Evolutionary conservation across 2,888 invertebrate species (phyloP).

Genomic region (Pristionchus maxplancki): DNA sequence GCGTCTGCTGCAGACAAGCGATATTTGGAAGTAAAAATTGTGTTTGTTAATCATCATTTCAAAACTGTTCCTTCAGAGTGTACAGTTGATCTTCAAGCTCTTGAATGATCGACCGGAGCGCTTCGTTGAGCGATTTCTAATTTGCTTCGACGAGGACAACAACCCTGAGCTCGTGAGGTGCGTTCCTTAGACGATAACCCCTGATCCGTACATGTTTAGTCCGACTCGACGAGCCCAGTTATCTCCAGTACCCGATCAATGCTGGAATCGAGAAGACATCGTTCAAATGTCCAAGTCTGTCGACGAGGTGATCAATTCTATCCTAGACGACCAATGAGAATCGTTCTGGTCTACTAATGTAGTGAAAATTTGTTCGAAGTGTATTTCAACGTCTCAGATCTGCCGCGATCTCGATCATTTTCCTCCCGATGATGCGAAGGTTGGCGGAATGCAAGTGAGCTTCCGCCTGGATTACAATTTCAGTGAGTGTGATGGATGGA

Average conservation of each 20-base stretch:
- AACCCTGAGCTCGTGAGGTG: background rate
- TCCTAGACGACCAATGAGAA: background rate
- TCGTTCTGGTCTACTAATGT: too few relatives aligned
- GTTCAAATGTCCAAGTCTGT: background rate
- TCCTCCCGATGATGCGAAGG: background rate
- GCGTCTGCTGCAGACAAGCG: background rate
- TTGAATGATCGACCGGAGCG: background rate
- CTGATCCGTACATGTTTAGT: too few relatives aligned
- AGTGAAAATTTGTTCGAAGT: too few relatives aligned
- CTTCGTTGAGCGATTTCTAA: background rate
- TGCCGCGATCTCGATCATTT: background rate
- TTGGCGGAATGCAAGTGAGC: background rate
- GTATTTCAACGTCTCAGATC: background rate
- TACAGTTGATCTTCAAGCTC: conserved; percentile 2
- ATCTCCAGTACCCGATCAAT: background rate
- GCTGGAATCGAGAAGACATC: background rate
- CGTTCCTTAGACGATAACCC: background rate
- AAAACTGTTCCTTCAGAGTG: background rate
- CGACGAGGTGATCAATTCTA: background rate
- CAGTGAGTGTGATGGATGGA: background rate
- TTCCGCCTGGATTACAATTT: background rate
- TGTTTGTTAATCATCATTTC: background rate
- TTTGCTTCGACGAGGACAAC: background rate
- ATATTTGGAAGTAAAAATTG: background rate
- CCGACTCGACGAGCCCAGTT: background rate